phyloP scores from a whole-genome alignment of 2,113 vertebrate species.

The Erythrocebus patas region DNA sequence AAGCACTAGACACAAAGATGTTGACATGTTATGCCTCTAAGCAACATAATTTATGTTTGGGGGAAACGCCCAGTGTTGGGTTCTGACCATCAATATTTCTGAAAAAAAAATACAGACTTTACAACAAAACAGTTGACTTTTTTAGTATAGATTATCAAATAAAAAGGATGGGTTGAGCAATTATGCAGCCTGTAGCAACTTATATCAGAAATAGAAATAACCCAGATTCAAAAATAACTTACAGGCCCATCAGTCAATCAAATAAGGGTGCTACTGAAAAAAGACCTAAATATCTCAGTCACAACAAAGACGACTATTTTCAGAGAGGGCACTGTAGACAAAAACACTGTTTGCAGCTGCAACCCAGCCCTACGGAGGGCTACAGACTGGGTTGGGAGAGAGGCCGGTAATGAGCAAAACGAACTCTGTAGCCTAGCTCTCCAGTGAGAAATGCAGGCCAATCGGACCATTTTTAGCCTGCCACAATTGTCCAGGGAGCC shows the following conservation, averaged over 20 bases:
- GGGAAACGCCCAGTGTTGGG: conserved; percentile 64
- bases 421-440: conserved; percentile 17
- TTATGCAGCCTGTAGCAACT: conserved; percentile 71
- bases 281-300: conserved; percentile 79
- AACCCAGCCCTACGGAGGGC: conserved; percentile 61
- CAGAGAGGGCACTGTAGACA: conserved; percentile 56
- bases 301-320: conserved; percentile 83
- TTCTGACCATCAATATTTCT: conserved; percentile 74
- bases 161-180: conserved; percentile 64
- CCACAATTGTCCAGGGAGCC: conserved; percentile 42
- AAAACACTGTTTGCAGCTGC: conserved; percentile 74
- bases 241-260: conserved; percentile 81
- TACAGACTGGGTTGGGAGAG: conserved; percentile 46
- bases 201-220: conserved; percentile 80
- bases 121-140: conserved; percentile 59
- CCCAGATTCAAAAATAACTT: conserved; percentile 81
- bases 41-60: conserved; percentile 72
- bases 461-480: conserved; percentile 41
- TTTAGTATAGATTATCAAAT: conserved; percentile 74
- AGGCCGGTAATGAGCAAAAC: conserved; percentile 29
- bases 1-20: conserved; percentile 53
- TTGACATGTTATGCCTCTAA: conserved; percentile 64
- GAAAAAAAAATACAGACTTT: conserved; percentile 44
- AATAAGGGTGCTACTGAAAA: conserved; percentile 73
- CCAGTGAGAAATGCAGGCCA: conserved; percentile 5